These are phyloP conservation scores for Empis livida DNA, from an alignment of 2,888 invertebrate genomes.

Conservation along the genomic window DNA sequence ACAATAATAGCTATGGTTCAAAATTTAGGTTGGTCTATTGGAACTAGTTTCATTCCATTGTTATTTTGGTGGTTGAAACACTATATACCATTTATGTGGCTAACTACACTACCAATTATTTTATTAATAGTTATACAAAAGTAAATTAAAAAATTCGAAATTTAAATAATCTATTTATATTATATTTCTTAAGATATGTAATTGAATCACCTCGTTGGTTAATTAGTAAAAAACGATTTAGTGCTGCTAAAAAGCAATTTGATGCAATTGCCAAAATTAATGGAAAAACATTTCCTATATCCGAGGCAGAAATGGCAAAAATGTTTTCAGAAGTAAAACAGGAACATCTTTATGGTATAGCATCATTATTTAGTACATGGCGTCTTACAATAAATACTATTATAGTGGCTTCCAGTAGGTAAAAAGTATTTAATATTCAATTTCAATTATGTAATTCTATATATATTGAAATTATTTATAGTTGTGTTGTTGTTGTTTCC, in stretches of 20 bases:
- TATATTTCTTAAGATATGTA: slow-evolving; percentile 37
- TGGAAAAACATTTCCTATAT: slow-evolving; percentile 33
- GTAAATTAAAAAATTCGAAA: slow-evolving; percentile 25
- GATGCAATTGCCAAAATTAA: slow-evolving; percentile 43
- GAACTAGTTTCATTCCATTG: slow-evolving; percentile 38
- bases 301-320: slow-evolving; percentile 34
- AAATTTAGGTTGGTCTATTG: slow-evolving; percentile 40
- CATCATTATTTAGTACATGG: slow-evolving; percentile 44
- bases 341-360: slow-evolving; percentile 37
- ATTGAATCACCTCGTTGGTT: slow-evolving; percentile 55
- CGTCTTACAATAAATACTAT: slow-evolving; percentile 42
- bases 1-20: slow-evolving; percentile 39
- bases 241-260: slow-evolving; percentile 38
- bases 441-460: neutral
- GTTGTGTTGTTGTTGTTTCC: slow-evolving; percentile 39
- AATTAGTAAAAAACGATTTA: slow-evolving; percentile 39
- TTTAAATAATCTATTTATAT: too few relatives aligned
- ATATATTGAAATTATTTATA: slow-evolving; percentile 16
- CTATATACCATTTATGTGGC: slow-evolving; percentile 39
- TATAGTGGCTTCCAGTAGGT: slow-evolving; percentile 44
- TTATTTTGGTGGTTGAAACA: slow-evolving; percentile 39
- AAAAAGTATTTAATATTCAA: slow-evolving; percentile 11
- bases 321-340: slow-evolving; percentile 28
- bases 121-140: slow-evolving; percentile 35
- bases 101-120: slow-evolving; percentile 37